Evolutionary conservation across 2,113 vertebrate genomes (phyloP).

Genomic region (Ictidomys tridecemlineatus): DNA sequence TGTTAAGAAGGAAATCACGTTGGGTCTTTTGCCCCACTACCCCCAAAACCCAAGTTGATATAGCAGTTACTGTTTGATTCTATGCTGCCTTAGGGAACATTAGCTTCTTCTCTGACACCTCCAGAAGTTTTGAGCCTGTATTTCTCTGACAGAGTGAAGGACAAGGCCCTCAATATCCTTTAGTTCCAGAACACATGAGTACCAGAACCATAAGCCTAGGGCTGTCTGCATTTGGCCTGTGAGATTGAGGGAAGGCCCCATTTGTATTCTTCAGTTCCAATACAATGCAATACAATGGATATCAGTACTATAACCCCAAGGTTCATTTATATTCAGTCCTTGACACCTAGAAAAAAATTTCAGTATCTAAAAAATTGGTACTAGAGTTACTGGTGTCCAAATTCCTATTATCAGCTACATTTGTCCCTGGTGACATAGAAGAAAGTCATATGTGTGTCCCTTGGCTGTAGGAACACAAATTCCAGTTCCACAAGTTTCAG

Average conservation of each 20-base stretch:
- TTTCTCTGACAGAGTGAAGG: background rate
- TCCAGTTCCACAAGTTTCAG: too few relatives aligned
- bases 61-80: background rate
- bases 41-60: background rate
- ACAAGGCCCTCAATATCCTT: too few relatives aligned
- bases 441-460: too few relatives aligned
- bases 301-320: too few relatives aligned
- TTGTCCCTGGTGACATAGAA: too few relatives aligned
- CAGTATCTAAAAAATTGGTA: too few relatives aligned
- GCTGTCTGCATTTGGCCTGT: background rate
- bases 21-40: background rate
- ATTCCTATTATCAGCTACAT: too few relatives aligned
- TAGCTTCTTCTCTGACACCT: background rate
- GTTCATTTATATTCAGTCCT: too few relatives aligned
- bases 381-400: too few relatives aligned
- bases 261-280: background rate
- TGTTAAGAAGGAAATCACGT: background rate
- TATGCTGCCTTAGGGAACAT: background rate
- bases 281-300: background rate
- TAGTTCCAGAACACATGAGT: background rate
- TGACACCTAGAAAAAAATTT: too few relatives aligned
- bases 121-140: background rate
- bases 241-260: background rate
- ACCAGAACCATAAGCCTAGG: background rate
- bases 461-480: too few relatives aligned